A percentile compares a stretch with the other conserved stretches of the same genome.
Evolutionary conservation across 2,797 vertebrate species (phyloP).

Genomic region (Anas acuta): DNA sequence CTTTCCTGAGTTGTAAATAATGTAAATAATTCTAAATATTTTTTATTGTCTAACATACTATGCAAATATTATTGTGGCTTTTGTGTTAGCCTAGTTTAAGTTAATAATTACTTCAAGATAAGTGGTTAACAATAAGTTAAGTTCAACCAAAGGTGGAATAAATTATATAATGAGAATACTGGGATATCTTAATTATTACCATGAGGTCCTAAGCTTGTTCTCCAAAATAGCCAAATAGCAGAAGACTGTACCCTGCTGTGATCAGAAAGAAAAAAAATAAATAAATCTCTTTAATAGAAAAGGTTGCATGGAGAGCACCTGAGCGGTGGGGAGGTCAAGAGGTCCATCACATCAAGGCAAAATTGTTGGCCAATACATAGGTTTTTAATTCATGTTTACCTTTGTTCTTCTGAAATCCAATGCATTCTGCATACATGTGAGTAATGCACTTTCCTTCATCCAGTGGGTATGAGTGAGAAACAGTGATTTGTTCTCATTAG

Average conservation of each 20-base stretch:
- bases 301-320: background rate
- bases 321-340: background rate
- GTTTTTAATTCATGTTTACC: background rate
- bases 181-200: background rate
- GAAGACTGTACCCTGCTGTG: background rate
- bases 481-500: background rate
- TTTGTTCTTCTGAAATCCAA: background rate
- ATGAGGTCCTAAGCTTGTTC: rapidly evolving
- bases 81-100: background rate
- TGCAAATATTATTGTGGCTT: background rate
- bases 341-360: background rate
- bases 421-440: background rate
- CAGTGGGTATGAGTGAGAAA: background rate
- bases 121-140: background rate
- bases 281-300: background rate
- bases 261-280: background rate
- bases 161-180: background rate
- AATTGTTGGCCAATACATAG: background rate
- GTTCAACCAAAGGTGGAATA: background rate
- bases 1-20: background rate
- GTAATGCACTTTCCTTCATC: background rate
- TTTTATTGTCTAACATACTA: background rate
- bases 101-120: background rate
- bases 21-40: background rate
- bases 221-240: background rate